Conservation (phyloP, 2,888 invertebrate species). For the Drosophila buzzatii region DNA sequence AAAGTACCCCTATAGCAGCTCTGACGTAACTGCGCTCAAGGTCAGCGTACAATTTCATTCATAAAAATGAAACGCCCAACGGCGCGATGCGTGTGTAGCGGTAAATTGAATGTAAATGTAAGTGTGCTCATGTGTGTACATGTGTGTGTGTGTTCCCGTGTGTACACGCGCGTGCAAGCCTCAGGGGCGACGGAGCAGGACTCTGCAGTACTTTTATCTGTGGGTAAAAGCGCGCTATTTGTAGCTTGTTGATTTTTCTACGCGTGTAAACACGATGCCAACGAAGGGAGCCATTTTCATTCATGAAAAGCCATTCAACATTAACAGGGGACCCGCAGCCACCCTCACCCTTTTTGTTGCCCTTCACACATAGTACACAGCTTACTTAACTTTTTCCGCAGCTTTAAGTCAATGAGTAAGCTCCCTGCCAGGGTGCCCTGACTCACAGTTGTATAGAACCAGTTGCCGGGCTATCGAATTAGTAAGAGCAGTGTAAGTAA, state of each 20-base stretch:
- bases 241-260: conserved; percentile 75
- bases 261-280: conserved; percentile 63
- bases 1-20: conserved; percentile 41
- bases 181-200: background rate
- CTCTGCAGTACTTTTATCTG: background rate
- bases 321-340: background rate
- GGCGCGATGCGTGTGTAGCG: conserved; percentile 39
- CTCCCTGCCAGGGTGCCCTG: conserved; percentile 7
- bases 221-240: conserved; percentile 44
- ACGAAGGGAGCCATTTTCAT: conserved; percentile 63
- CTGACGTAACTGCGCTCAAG: conserved; percentile 77
- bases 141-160: conserved; percentile 25
- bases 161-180: conserved; percentile 61
- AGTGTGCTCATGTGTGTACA: background rate
- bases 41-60: conserved; percentile 81
- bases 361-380: background rate
- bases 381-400: conserved; percentile 3
- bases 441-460: conserved; percentile 10
- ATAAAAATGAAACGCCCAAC: conserved; percentile 68
- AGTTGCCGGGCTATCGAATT: background rate
- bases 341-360: too few relatives aligned
- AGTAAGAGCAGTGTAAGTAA: background rate
- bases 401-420: background rate
- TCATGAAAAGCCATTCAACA: conserved; percentile 45
- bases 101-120: conserved; percentile 44